A percentile compares a stretch with the other conserved stretches of the same genome.
Conservation (phyloP, 1,140 invertebrate species). For the Bombus confusus region DNA sequence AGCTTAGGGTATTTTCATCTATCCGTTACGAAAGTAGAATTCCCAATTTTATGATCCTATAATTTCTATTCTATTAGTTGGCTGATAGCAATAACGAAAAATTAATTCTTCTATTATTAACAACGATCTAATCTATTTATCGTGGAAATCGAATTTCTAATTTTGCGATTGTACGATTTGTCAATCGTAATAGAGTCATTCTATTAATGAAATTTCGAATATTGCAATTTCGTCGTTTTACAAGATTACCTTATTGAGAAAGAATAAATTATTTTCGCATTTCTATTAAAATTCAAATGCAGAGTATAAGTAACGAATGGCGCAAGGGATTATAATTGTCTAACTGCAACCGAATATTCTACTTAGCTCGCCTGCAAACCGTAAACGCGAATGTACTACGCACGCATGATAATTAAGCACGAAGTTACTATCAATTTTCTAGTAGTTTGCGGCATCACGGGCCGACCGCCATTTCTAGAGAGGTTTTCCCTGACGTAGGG, state of each 20-base stretch:
- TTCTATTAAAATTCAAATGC: background rate
- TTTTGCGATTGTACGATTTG: background rate
- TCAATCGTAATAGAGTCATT: background rate
- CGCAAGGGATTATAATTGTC: background rate
- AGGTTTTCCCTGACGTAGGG: slow-evolving; percentile 59
- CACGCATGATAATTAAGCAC: slow-evolving; percentile 63
- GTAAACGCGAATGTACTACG: background rate
- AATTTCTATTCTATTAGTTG: background rate
- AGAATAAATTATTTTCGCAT: background rate
- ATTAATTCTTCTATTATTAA: background rate
- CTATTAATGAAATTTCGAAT: background rate
- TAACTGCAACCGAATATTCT: no score
- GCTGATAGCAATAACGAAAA: background rate
- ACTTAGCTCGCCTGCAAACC: background rate
- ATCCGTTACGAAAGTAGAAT: background rate
- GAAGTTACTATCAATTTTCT: slow-evolving; percentile 71
- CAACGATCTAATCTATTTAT: background rate
- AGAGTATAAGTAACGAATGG: no score
- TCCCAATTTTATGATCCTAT: background rate
- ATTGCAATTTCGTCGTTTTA: background rate
- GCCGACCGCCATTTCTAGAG: slow-evolving; percentile 67
- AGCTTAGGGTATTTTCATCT: background rate
- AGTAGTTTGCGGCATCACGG: slow-evolving; percentile 68
- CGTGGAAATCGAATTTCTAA: background rate
- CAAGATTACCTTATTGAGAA: no score